A percentile compares a stretch with the other conserved stretches of the same genome.
These are phyloP conservation scores for Chrysopilus asiliformis DNA, from an alignment of 2,888 invertebrate genomes.

Conservation along the genomic window DNA sequence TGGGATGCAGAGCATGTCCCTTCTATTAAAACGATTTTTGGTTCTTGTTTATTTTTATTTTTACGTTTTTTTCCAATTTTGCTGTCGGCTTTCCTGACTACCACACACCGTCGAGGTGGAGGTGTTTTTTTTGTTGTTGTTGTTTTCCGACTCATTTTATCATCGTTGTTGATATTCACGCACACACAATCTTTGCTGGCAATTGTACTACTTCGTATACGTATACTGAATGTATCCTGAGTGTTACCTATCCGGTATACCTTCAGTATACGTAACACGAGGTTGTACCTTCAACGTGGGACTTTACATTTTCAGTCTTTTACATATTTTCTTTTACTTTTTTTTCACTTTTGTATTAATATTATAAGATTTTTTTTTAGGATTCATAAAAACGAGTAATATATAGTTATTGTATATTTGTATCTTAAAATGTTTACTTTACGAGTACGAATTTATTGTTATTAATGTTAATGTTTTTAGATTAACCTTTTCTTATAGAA, in stretches of 20 bases:
- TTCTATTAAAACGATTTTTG: constrained; percentile 18
- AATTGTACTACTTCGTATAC: constrained; percentile 80
- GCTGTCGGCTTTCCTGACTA: too few relatives aligned
- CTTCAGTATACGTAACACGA: constrained; percentile 99
- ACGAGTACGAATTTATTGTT: too few relatives aligned
- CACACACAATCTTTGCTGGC: constrained; percentile 30
- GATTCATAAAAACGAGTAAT: too few relatives aligned
- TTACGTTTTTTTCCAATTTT: background rate
- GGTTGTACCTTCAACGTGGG: constrained; percentile 63
- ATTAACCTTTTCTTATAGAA: too few relatives aligned
- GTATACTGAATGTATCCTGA: constrained; percentile 99
- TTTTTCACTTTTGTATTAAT: constrained; percentile 2
- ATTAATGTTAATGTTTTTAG: too few relatives aligned
- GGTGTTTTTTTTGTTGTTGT: too few relatives aligned
- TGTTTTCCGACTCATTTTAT: too few relatives aligned
- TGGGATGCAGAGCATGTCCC: constrained; percentile 20
- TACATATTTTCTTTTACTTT: constrained; percentile 3
- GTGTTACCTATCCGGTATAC: constrained; percentile 98
- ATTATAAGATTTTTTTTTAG: too few relatives aligned
- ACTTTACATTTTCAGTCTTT: constrained; percentile 7
- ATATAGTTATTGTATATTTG: too few relatives aligned
- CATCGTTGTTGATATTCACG: background rate
- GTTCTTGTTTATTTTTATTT: constrained; percentile 1
- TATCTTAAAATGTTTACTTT: too few relatives aligned
- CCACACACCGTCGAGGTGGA: constrained; percentile 5